Conservation (phyloP, 1,140 invertebrate genomes). For the Anadara kagoshimensis region DNA sequence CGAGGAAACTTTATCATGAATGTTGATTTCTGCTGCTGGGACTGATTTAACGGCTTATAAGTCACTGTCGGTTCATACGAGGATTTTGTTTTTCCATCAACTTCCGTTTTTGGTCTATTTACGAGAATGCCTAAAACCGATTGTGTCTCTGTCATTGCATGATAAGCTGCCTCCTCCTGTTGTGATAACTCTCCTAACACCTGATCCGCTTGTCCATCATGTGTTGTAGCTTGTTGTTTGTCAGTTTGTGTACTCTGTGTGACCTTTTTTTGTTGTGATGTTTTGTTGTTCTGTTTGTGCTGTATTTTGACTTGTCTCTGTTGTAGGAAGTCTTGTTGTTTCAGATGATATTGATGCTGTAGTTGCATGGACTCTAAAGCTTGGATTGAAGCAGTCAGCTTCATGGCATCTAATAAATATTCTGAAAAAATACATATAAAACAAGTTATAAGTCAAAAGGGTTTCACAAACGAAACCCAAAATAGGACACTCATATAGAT, state of each 20-base stretch:
- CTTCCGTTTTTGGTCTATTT: constrained; percentile 25
- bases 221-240: constrained; percentile 3
- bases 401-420: constrained; percentile 51
- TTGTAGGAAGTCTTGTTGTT: constrained; percentile 45
- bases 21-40: neutral
- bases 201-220: constrained; percentile 1
- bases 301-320: constrained; percentile 30
- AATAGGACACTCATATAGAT: too few species aligned
- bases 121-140: constrained; percentile 49
- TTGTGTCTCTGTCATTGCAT: constrained; percentile 52
- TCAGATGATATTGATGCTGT: constrained; percentile 53
- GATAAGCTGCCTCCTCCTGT: constrained; percentile 33
- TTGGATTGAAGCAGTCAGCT: constrained; percentile 30
- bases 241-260: constrained; percentile 47
- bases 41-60: neutral
- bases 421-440: constrained; percentile 39
- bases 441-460: too few species aligned
- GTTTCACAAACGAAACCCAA: too few species aligned
- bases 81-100: constrained; percentile 5
- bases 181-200: neutral
- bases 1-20: constrained; percentile 40
- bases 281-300: constrained; percentile 22
- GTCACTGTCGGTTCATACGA: neutral
- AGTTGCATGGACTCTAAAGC: constrained; percentile 52
- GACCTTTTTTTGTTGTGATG: constrained; percentile 15